Percentiles rank a stretch among this genome's conserved stretches.
These are phyloP conservation scores for Drosophila carrolli DNA, from an alignment of 1,140 invertebrate species.

Conservation along the genomic window DNA sequence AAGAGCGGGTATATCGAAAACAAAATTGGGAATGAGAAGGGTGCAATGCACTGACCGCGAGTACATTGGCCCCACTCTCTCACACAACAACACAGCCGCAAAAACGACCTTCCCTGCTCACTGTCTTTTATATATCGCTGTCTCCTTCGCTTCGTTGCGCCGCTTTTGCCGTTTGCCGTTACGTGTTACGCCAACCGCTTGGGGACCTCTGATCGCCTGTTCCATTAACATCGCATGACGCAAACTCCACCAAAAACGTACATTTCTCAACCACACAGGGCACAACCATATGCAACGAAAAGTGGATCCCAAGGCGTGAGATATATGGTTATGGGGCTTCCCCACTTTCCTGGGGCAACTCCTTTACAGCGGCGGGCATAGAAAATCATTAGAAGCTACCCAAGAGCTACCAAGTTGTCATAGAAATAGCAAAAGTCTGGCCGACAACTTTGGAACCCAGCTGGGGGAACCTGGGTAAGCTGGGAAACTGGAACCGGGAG, in stretches of 20 bases:
- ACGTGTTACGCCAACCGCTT: conserved; percentile 53
- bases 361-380: conserved; percentile 55
- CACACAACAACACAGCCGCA: conserved; percentile 1
- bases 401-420: conserved; percentile 79
- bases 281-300: neutral
- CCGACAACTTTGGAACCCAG: conserved; percentile 31
- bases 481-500: conserved; percentile 15
- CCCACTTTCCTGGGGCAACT: conserved; percentile 31
- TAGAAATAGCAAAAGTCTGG: conserved; percentile 77
- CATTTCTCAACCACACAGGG: conserved; percentile 58
- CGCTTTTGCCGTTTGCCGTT: conserved; percentile 62
- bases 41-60: conserved; percentile 67
- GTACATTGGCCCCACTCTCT: conserved; percentile 61
- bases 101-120: conserved; percentile 43
- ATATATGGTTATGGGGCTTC: neutral
- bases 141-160: conserved; percentile 48
- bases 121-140: conserved; percentile 11
- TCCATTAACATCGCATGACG: conserved; percentile 82
- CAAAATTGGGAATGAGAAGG: conserved; percentile 8
- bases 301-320: conserved; percentile 19
- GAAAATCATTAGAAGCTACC: conserved; percentile 79
- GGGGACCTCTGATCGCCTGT: conserved; percentile 61
- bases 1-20: conserved; percentile 17
- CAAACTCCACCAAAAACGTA: conserved; percentile 78
- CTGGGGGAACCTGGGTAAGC: conserved; percentile 14